Conservation (phyloP, 2,113 vertebrate genomes). For the Panurus biarmicus region DNA sequence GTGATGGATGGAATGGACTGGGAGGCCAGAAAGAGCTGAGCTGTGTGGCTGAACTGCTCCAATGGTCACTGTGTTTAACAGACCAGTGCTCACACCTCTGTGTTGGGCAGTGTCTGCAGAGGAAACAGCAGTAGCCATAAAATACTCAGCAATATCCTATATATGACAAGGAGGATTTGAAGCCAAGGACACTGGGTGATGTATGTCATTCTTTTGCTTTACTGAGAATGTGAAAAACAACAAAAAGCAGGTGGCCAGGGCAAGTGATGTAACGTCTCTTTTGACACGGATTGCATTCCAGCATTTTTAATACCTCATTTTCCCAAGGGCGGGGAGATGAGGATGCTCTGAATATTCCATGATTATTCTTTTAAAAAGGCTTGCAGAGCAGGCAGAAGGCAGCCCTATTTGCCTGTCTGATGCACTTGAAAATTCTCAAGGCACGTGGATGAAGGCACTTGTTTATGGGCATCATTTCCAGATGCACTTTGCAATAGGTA, state of each 20-base stretch:
- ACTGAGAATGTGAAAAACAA: not conserved
- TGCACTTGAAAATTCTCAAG: not conserved
- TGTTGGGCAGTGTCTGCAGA: not conserved
- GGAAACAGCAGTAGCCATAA: slow-evolving; percentile 11
- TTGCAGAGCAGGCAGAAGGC: not conserved
- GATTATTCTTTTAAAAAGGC: not conserved
- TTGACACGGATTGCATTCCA: not conserved
- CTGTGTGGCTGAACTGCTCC: not conserved
- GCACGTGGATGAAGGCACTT: not conserved
- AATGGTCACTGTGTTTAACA: not conserved
- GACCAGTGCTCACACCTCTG: not conserved
- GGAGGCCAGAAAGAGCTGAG: not conserved
- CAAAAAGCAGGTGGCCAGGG: not conserved
- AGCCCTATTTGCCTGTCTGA: not conserved
- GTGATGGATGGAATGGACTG: not conserved
- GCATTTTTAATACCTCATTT: slow-evolving; percentile 4
- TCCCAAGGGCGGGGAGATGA: not conserved
- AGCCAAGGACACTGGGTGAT: not conserved
- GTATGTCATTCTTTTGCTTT: not conserved
- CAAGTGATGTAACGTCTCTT: not conserved
- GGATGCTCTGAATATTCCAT: not conserved
- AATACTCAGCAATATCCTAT: not conserved
- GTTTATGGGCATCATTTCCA: not conserved
- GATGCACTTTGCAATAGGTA: not conserved
- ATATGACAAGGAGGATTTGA: not conserved